A percentile compares a stretch with the other conserved stretches of the same genome.
These are phyloP conservation scores for Mionectes macconnelli DNA, from an alignment of 2,113 vertebrate genomes.

Conservation along the genomic window DNA sequence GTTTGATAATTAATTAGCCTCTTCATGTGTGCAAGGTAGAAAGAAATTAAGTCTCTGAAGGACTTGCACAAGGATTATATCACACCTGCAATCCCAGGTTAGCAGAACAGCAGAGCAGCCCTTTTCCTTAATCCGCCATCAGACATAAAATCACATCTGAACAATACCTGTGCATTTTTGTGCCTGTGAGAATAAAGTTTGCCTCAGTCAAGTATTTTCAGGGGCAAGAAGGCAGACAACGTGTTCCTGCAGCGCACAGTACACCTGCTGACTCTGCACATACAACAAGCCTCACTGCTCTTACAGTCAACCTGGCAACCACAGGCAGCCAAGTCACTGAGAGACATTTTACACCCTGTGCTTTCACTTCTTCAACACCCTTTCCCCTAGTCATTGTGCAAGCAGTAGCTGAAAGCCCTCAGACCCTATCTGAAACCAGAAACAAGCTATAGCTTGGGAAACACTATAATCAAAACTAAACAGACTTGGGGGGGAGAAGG, in stretches of 20 bases:
- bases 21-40: not conserved
- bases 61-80: not conserved
- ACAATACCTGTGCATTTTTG: not conserved
- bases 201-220: not conserved
- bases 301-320: not conserved
- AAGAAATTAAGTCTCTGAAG: not conserved
- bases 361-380: not conserved
- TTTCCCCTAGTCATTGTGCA: fast-evolving
- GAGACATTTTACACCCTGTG: not conserved
- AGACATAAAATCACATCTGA: not conserved
- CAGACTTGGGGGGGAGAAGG: not conserved
- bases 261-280: not conserved
- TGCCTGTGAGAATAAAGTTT: not conserved
- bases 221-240: not conserved
- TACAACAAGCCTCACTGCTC: not conserved
- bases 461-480: not conserved
- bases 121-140: not conserved
- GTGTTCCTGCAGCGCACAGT: not conserved
- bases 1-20: not conserved
- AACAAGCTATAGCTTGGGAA: not conserved
- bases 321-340: not conserved
- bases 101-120: not conserved
- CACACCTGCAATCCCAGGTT: not conserved
- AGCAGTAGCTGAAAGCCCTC: not conserved
- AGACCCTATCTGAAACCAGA: not conserved